A percentile compares a stretch with the other conserved stretches of the same genome.
These are phyloP conservation scores for Centruroides sculpturatus DNA, from an alignment of 1,140 invertebrate genomes.

Conservation along the genomic window DNA sequence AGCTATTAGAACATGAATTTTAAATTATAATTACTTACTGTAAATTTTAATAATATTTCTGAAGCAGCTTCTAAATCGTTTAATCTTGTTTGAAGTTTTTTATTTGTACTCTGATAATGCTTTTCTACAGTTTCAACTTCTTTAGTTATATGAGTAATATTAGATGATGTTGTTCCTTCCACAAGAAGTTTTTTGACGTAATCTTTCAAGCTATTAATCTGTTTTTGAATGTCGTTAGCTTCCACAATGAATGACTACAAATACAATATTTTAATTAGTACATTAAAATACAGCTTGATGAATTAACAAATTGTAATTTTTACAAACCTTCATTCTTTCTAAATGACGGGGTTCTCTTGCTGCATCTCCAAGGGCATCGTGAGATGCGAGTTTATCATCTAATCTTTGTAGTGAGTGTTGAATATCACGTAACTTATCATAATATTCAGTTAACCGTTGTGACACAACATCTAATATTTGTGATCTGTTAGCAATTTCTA, in stretches of 20 bases:
- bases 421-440: conserved; percentile 65
- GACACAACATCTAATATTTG: conserved; percentile 73
- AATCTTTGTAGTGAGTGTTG: conserved; percentile 65
- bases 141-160: conserved; percentile 55
- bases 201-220: conserved; percentile 50
- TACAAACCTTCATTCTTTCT: conserved; percentile 55
- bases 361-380: conserved; percentile 50
- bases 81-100: conserved; percentile 59
- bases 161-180: conserved; percentile 44
- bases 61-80: conserved; percentile 71
- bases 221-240: conserved; percentile 53
- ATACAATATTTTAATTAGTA: not conserved
- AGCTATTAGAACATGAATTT: too few relatives aligned
- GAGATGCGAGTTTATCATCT: conserved; percentile 69
- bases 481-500: conserved; percentile 38
- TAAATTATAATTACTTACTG: conserved; percentile 26
- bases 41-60: conserved; percentile 69
- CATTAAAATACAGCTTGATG: not conserved
- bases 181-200: conserved; percentile 57
- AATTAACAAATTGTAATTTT: not conserved
- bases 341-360: conserved; percentile 67
- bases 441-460: conserved; percentile 63
- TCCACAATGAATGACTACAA: conserved; percentile 32
- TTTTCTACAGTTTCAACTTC: conserved; percentile 62
- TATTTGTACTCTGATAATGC: conserved; percentile 57